Evolutionary conservation across 2,113 vertebrate genomes (phyloP), one percentile per base, ranked within the genome.

Genomic region (Accipiter virgatus): DNA sequence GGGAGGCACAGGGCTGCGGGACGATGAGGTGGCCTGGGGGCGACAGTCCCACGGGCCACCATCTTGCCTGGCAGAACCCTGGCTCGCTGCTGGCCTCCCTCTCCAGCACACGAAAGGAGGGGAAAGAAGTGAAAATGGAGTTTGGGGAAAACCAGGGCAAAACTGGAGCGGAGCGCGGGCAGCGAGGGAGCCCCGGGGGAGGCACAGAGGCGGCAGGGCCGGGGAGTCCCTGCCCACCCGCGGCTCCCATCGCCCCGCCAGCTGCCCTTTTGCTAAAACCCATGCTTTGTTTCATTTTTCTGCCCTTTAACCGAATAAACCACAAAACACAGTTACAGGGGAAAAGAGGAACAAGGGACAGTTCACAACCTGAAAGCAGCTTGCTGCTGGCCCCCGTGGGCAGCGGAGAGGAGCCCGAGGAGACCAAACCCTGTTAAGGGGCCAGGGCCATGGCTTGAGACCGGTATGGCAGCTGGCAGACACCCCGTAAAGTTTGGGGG

Each of bases 1-100:
- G 38, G 50, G 71, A 40, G 47, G 27, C 31, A 21, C 0, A 1
- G 53, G 67, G n/a, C 25, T 12, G 40, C 47, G 16, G 74, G 47
- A 19, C 1, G 1, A 1, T 0, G 67, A 72, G 36, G 21, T 40
- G 29, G 16, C 9, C 6, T 0, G 25, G 50, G 50, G 73, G 36
- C 63, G 55, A 17, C 11, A 1, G 27, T 26, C 56, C 67, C 61
- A 23, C 0, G 0, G 16, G 68, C 17, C 55, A 40, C 55, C 0
- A 0, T 2, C 58, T 10, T 2, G 0, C 16, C n/a, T 5, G n/a
- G 32, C 15, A 73, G 23, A 25, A 7, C 31, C 47, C 1, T 0
- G 47, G 23, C 63, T 58, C 2, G 0, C 19, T 7, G 14, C 73
- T 8, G 75, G 58, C 62, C 74, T 70, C 2, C 0, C 50, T 47